Evolutionary conservation across 2,888 invertebrate genomes (phyloP).

Genomic region (Deilephila elpenor): DNA sequence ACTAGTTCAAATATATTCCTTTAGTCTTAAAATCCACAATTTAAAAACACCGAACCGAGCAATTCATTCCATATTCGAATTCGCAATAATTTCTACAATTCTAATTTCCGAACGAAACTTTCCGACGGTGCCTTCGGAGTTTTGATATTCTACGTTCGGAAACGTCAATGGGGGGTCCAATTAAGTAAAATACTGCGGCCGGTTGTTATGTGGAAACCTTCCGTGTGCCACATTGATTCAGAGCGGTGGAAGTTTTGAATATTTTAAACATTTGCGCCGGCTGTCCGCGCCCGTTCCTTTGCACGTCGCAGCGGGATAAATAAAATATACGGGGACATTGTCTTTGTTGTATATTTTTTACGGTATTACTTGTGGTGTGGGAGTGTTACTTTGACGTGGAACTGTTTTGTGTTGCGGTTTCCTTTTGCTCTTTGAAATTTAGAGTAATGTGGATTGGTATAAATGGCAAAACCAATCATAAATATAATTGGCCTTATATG

Average conservation of each 20-base stretch:
- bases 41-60: slow-evolving; percentile 22
- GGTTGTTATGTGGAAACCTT: slow-evolving; percentile 49
- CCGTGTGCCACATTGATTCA: slow-evolving; percentile 65
- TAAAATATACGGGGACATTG: slow-evolving; percentile 58
- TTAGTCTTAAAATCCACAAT: no score
- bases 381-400: not conserved
- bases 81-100: slow-evolving; percentile 22
- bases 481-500: no score
- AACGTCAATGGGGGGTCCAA: slow-evolving; percentile 41
- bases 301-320: slow-evolving; percentile 54
- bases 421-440: no score
- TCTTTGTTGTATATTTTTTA: slow-evolving; percentile 43
- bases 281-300: slow-evolving; percentile 54
- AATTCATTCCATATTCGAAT: not conserved
- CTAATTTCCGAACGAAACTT: slow-evolving; percentile 22
- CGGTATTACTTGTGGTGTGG: slow-evolving; percentile 16
- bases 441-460: no score
- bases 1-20: no score
- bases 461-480: no score
- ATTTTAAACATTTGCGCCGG: slow-evolving; percentile 51
- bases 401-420: not conserved
- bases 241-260: slow-evolving; percentile 61
- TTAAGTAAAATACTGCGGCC: slow-evolving; percentile 64
- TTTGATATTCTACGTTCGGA: slow-evolving; percentile 28
- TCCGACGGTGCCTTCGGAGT: not conserved